Evolutionary conservation across 2,888 invertebrate genomes (phyloP), one percentile per base, ranked within the genome.

Genomic region (Apodemia hepburni): DNA sequence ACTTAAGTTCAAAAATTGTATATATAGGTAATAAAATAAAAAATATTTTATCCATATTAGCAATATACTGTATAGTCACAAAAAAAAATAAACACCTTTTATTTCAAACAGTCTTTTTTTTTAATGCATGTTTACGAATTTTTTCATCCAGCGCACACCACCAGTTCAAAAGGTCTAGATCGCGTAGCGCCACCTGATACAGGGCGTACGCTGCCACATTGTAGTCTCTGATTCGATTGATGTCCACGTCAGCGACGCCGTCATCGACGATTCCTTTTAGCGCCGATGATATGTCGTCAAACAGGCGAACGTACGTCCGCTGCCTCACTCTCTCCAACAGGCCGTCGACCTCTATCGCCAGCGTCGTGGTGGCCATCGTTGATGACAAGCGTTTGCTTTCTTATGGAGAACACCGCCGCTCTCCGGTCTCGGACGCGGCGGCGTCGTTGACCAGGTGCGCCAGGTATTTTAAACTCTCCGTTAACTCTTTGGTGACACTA

Each of bases 151-250:
- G n/a, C 57, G n/a, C 57, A 58, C 57, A 58, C 57, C 57, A 58
- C 57, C 57, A 58, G 27, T 58, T 58, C 29, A 59, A 59, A 59
- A 59, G 38, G 45, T 59, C 38, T 18, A 59, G 38, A 59, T 59
- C 59, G 11, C 59, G 59, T 27, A 59, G 18, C 38, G 59, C 59
- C 45, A 59, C 45, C 42, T 59, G 59, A 38, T 59, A 59, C 59
- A 59, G 38, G 18, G 59, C 17, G 45, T 59, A 59, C 59, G 59
- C 11, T 18, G 59, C 59, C 42, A 59, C 42, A 18, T 59, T 59
- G 38, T 59, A 59, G 59, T 59, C 59, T 59, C 42, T 59, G 45
- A 59, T 59, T 38, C 11, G 17, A 42, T 59, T 38, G 59, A 22
- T 45, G 42, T 59, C 59, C 59, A 18, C 59, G 59, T 18, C 42